Base-by-base conservation (phyloP, 2,113 vertebrate genomes). In the Platycercus adscitus region DNA sequence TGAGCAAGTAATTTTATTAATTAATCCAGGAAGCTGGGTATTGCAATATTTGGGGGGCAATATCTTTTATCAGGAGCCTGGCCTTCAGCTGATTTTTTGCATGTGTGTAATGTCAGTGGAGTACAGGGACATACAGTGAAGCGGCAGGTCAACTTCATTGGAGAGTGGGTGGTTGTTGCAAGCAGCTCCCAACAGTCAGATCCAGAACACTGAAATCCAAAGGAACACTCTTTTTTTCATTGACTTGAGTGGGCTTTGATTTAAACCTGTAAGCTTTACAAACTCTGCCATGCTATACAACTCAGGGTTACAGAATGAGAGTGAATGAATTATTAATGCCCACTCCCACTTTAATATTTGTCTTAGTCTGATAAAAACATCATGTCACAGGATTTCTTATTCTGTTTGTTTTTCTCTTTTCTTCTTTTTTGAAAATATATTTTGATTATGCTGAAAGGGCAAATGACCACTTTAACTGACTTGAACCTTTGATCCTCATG, bases 1-100 rank as follows among this genome's bases (percentile, higher is more conserved):
- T 79, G 60, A 93, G 92, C 88, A 95, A 96, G 82, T 84, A 85
- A 95, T 97, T 93, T 87, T 72, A 93, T 96, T 96, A 94, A 92
- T 94, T 96, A 88, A 93, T 79, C 6, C 9, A 90, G 81, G 71
- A 84, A 63, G 56, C 17, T 81, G 61, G 35, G 46, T 75, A 94
- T 50, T 88, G 61, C 69, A 86, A 43, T 78, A 86, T 86, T 96
- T 95, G 83, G 60, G 60, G 64, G 64, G 35, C 61, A 71, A 72
- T 73, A 87, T 86, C 37, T 93, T 85, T 92, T 73, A 58, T 25
- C 4, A 1, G 64, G 65, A 87, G 31, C 46, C 41, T 81, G 33
- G 13, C n/a, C 83, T 84, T 70, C 68, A 55, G 85, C 2, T 81
- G 31, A 50, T 69, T 85, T 92, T 85, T 55, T 39, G 28, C 55